Evolutionary conservation across 2,113 vertebrate genomes (phyloP).

Genomic region (Catagonus wagneri): DNA sequence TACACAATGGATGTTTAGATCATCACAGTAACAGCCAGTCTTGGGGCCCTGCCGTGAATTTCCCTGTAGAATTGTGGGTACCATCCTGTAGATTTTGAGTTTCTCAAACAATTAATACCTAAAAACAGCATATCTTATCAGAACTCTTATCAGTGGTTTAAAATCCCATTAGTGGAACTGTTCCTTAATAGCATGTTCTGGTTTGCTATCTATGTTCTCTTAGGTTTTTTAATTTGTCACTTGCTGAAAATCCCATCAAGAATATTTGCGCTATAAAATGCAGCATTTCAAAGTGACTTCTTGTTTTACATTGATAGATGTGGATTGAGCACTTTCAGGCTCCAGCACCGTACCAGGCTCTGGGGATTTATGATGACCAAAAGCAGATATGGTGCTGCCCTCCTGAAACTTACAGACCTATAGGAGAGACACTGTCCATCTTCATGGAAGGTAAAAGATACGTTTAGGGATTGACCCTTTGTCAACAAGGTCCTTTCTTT

Average conservation of each 20-base stretch:
- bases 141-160: background rate
- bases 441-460: background rate
- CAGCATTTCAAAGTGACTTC: conserved; percentile 1
- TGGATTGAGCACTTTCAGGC: background rate
- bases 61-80: background rate
- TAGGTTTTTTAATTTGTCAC: background rate
- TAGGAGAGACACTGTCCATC: background rate
- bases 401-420: background rate
- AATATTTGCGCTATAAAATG: background rate
- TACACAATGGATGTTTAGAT: background rate
- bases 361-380: background rate
- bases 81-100: background rate
- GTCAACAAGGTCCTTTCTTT: background rate
- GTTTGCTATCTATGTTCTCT: background rate
- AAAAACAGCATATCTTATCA: background rate
- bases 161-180: background rate
- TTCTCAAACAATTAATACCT: background rate
- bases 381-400: background rate
- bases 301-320: background rate
- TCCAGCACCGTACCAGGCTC: background rate
- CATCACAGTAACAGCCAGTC: background rate
- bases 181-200: background rate
- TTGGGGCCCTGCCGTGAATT: background rate
- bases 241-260: background rate
- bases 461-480: background rate